Conservation (phyloP, 53 echinoderm and acorn worm genomes). For the Apostichopus leukothele region DNA sequence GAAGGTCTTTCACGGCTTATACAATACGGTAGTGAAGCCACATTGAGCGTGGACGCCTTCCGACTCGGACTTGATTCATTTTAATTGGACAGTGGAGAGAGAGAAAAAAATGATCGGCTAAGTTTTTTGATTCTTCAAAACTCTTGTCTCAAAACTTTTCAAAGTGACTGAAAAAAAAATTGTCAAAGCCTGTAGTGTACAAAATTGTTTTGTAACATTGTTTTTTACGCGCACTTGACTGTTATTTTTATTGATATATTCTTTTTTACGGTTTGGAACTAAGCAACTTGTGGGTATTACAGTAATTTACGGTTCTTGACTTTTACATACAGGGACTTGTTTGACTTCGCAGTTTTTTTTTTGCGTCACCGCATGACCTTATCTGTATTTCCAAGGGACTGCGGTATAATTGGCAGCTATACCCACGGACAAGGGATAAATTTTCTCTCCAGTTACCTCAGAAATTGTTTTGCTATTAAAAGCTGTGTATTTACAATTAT, state of each 20-base stretch:
- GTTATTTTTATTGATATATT: not conserved
- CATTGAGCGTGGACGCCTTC: slow-evolving; percentile 39
- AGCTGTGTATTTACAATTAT: slow-evolving; percentile 44
- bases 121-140: not conserved
- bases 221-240: not conserved
- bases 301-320: slow-evolving; percentile 4
- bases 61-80: slow-evolving; percentile 24
- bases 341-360: not conserved
- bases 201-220: not conserved
- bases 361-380: slow-evolving; percentile 43
- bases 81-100: slow-evolving; percentile 16
- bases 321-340: not conserved
- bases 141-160: not conserved
- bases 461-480: slow-evolving; percentile 49
- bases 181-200: too few species aligned
- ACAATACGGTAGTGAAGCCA: slow-evolving; percentile 36
- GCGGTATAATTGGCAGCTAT: slow-evolving; percentile 33
- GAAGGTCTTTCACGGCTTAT: slow-evolving; percentile 19
- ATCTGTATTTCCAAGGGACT: slow-evolving; percentile 40
- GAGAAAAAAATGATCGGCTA: not conserved
- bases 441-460: slow-evolving; percentile 29
- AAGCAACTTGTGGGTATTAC: slow-evolving; percentile 18
- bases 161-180: too few species aligned
- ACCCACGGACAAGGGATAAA: slow-evolving; percentile 34
- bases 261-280: not conserved